Percentiles rank a stretch among this genome's conserved stretches.
Conservation (phyloP, 2,113 vertebrate species). For the Saccopteryx bilineata region DNA sequence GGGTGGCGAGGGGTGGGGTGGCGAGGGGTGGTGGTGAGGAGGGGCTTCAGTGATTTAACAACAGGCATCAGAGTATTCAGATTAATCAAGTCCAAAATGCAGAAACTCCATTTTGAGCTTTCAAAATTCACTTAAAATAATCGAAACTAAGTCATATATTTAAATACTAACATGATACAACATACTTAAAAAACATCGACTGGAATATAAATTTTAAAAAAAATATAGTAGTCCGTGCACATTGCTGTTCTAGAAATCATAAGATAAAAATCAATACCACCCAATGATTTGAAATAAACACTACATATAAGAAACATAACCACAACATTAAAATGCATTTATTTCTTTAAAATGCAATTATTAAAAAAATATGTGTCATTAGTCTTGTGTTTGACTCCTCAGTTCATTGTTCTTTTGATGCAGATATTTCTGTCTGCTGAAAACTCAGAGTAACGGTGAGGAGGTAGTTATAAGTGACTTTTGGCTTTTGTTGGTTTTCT, state of each 20-base stretch:
- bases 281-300: background rate
- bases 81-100: fast-evolving
- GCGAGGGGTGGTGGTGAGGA: background rate
- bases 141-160: background rate
- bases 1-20: background rate
- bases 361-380: background rate
- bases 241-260: background rate
- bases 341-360: background rate
- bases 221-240: background rate
- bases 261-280: background rate
- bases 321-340: background rate
- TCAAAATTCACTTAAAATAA: background rate
- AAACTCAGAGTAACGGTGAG: background rate
- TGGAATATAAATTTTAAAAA: background rate
- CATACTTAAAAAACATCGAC: background rate
- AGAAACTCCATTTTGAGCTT: fast-evolving
- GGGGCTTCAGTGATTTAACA: fast-evolving
- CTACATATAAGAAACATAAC: background rate
- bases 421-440: background rate
- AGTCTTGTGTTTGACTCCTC: background rate
- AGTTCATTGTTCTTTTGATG: background rate
- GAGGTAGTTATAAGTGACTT: fast-evolving
- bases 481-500: background rate
- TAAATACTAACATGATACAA: background rate
- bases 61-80: fast-evolving